Base-by-base conservation (phyloP, 2,113 vertebrate genomes). In the Aramus guarauna region DNA sequence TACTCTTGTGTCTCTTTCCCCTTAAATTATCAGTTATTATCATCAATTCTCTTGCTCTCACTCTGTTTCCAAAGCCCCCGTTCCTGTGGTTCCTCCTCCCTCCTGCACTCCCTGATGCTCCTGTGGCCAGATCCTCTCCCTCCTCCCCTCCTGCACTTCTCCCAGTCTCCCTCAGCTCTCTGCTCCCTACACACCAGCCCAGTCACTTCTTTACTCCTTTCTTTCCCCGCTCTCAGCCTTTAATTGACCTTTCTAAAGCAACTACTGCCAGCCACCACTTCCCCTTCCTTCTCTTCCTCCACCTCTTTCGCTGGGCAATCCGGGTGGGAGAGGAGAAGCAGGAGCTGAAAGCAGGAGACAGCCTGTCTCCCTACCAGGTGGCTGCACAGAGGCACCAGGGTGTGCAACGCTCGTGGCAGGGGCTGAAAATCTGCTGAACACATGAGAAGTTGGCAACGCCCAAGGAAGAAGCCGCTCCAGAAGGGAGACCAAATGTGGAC, bases 401-500 rank as follows among this genome's bases (percentile, higher is more conserved):
- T 39, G 55, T 50, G 63, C 0, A 0, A 29, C 3, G 2, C 19
- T 11, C 0, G 0, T 5, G 9, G 18, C 8, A 15, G 26, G 23
- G 43, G 29, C 27, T 72, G 84, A 29, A 78, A 89, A 91, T 96
- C 56, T 89, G 91, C 58, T 78, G 72, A 95, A 68, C 91, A 92
- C 52, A 68, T 84, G 94, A 85, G 66, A 63, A 91, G 39, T 23
- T 71, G 73, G 68, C 30, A 74, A 63, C 5, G 5, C 18, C 27
- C 0, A 0, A 82, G 72, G 58, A 72, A 77, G 50, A 7, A 91
- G 14, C 18, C 0, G 0, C 77, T 59, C 20, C 84, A 78, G 68
- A 88, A 81, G 12, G 52, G n/a, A 62, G 47, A 63, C 21, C 69
- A 78, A 89, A 50, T 43, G 47, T 55, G 58, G 79, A 69, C 3